Evolutionary conservation across 1,140 invertebrate genomes (phyloP).

Genomic region (Drosophila carrolli): DNA sequence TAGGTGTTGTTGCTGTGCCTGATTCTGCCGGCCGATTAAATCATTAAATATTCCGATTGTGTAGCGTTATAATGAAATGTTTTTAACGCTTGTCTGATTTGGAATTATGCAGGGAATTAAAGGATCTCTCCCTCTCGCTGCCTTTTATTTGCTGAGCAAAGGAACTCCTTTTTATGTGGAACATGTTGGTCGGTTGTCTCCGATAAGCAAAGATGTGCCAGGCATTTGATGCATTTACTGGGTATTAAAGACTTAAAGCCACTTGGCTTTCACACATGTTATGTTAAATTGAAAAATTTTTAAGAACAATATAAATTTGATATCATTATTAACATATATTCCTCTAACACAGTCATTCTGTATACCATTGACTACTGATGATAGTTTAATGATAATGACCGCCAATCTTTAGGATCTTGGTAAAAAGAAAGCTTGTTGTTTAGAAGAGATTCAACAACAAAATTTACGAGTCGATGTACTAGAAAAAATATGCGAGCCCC

Average conservation of each 20-base stretch:
- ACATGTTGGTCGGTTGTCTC: constrained; percentile 44
- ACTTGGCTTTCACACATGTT: no score
- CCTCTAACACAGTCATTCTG: no score
- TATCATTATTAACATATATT: no score
- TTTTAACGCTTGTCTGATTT: constrained; percentile 84
- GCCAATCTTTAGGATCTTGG: no score
- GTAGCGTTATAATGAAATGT: constrained; percentile 84
- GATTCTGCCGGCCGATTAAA: constrained; percentile 77
- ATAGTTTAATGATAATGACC: no score
- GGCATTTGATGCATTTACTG: constrained; percentile 31
- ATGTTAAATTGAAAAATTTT: no score
- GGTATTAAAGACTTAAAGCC: background rate
- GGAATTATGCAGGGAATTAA: constrained; percentile 81
- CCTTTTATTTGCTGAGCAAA: constrained; percentile 48
- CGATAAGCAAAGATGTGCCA: constrained; percentile 49
- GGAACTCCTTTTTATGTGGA: constrained; percentile 52
- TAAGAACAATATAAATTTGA: no score
- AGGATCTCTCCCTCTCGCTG: constrained; percentile 50
- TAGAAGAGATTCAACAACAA: no score
- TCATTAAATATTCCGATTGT: constrained; percentile 85
- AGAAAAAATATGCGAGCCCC: no score
- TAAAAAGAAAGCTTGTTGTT: no score
- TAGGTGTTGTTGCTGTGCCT: constrained; percentile 63
- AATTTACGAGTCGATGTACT: no score
- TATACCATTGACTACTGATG: no score